Percentiles rank a stretch among this genome's conserved stretches.
These are phyloP conservation scores for Pterostichus madidus DNA, from an alignment of 2,888 invertebrate species.

Conservation along the genomic window DNA sequence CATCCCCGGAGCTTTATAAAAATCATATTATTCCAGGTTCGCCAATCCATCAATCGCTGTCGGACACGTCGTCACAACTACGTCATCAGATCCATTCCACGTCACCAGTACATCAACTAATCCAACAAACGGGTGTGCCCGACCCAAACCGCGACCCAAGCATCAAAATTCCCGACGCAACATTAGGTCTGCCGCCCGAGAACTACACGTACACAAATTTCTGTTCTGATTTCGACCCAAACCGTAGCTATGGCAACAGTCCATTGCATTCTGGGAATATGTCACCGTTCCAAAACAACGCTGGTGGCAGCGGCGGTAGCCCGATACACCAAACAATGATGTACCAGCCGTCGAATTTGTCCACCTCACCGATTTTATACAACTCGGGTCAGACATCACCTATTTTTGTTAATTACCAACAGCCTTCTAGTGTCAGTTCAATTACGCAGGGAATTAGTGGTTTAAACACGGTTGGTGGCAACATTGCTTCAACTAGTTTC, in stretches of 20 bases:
- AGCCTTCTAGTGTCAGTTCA: too few species aligned
- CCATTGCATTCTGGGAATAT: slow-evolving; percentile 67
- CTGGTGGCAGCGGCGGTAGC: too few species aligned
- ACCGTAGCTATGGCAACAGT: too few species aligned
- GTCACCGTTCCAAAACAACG: slow-evolving; percentile 73
- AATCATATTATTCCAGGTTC: slow-evolving; percentile 79
- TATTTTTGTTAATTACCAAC: slow-evolving; percentile 75
- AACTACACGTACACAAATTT: slow-evolving; percentile 66
- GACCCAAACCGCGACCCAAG: slow-evolving; percentile 67
- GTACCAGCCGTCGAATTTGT: slow-evolving; percentile 71
- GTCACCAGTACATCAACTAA: slow-evolving; percentile 82
- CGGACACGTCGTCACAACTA: slow-evolving; percentile 71
- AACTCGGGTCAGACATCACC: slow-evolving; percentile 72
- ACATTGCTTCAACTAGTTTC: slow-evolving; percentile 78
- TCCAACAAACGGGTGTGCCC: slow-evolving; percentile 60
- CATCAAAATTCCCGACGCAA: slow-evolving; percentile 70
- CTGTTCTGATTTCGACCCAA: slow-evolving; percentile 69
- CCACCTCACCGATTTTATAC: slow-evolving; percentile 73
- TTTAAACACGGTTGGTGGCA: slow-evolving; percentile 86
- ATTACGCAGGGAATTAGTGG: slow-evolving; percentile 86
- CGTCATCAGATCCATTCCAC: slow-evolving; percentile 74
- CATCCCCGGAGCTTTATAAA: too few species aligned
- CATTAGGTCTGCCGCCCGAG: slow-evolving; percentile 70
- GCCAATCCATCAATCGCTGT: slow-evolving; percentile 80
- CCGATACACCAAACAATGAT: slow-evolving; percentile 73